A percentile compares a stretch with the other conserved stretches of the same genome.
Evolutionary conservation across 1,140 invertebrate genomes (phyloP).

Genomic region (Neodiprion lecontei): DNA sequence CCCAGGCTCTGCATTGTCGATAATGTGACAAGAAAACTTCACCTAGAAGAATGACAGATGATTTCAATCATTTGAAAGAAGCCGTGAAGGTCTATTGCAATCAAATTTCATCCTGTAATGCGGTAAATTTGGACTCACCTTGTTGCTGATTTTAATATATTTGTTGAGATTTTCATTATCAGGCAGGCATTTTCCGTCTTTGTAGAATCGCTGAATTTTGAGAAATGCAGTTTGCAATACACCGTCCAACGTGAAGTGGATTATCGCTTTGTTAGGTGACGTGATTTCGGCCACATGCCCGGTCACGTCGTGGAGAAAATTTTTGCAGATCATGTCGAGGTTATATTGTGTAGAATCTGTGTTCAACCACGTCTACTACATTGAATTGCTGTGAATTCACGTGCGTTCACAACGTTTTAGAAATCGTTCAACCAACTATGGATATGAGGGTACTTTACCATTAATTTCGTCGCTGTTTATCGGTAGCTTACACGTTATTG

Average conservation of each 20-base stretch:
- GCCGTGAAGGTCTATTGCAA: too few species aligned
- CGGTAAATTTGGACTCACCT: conserved; percentile 23
- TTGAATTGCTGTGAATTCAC: background rate
- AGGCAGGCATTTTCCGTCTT: conserved; percentile 30
- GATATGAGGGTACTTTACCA: background rate
- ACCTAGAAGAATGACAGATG: conserved; percentile 31
- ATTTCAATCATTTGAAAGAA: background rate
- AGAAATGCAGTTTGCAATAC: conserved; percentile 27
- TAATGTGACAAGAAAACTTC: conserved; percentile 38
- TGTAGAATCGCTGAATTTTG: conserved; percentile 28
- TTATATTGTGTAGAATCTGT: background rate
- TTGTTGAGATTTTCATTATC: conserved; percentile 20
- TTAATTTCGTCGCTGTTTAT: background rate
- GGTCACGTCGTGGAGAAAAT: conserved; percentile 14
- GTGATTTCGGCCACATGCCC: conserved; percentile 24
- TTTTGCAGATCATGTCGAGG: conserved; percentile 8
- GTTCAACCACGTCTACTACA: too few species aligned
- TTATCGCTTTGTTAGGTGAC: conserved; percentile 18
- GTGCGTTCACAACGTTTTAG: background rate
- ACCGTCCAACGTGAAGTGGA: conserved; percentile 22
- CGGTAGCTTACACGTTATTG: background rate
- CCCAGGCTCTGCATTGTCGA: conserved; percentile 21
- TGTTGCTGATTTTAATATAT: conserved; percentile 22
- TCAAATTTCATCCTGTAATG: conserved; percentile 13
- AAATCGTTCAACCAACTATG: background rate